Conservation (phyloP, 2,113 vertebrate genomes). For the Oreochromis spilurus region DNA sequence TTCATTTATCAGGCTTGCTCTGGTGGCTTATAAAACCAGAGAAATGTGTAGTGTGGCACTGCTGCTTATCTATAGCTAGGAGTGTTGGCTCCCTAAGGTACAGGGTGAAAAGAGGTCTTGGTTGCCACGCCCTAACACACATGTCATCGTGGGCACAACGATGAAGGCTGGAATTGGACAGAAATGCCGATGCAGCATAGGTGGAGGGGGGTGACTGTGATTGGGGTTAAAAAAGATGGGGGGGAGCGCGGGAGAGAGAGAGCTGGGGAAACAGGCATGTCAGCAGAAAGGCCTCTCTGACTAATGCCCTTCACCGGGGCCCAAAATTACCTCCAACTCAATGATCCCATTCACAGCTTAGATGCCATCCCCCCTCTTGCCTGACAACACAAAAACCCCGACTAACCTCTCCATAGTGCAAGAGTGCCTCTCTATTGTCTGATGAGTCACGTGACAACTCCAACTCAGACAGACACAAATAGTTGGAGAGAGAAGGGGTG, state of each 20-base stretch:
- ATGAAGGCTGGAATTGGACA: constrained; percentile 59
- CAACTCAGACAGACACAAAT: constrained; percentile 67
- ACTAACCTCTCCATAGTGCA: constrained; percentile 71
- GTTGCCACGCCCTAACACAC: constrained; percentile 63
- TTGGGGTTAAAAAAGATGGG: constrained; percentile 28
- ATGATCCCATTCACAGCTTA: constrained; percentile 84
- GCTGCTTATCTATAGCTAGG: constrained; percentile 31
- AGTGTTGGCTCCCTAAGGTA: constrained; percentile 34
- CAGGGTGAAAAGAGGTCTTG: constrained; percentile 16
- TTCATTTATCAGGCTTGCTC: constrained; percentile 55
- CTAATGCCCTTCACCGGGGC: constrained; percentile 82
- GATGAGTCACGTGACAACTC: constrained; percentile 62
- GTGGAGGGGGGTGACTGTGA: constrained; percentile 18
- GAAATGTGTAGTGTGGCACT: constrained; percentile 4
- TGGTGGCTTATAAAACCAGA: constrained; percentile 25
- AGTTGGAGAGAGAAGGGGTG: constrained; percentile 50
- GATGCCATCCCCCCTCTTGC: constrained; percentile 56
- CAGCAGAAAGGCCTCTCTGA: constrained; percentile 84
- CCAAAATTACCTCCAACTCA: constrained; percentile 89
- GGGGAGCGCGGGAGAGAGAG: not conserved
- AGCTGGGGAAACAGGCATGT: constrained; percentile 70
- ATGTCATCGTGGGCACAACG: constrained; percentile 58
- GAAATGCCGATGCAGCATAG: constrained; percentile 72
- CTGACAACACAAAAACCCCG: constrained; percentile 75
- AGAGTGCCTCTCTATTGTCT: constrained; percentile 75